A percentile compares a stretch with the other conserved stretches of the same genome.
These are phyloP conservation scores for Brachionus asplanchnoidis DNA, from an alignment of 1,140 invertebrate genomes.

Conservation along the genomic window DNA sequence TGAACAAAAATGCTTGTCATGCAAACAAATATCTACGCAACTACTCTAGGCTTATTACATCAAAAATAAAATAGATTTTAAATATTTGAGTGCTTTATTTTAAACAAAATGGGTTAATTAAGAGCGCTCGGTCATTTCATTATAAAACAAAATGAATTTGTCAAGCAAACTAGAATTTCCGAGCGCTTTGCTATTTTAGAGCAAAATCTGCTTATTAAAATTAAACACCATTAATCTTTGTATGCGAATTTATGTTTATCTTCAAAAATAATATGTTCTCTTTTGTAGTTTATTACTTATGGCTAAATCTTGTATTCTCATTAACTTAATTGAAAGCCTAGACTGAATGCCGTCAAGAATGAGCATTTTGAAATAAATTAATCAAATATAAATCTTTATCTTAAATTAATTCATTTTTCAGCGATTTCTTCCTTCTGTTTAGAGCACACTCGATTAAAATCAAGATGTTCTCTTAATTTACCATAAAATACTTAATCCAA, in stretches of 20 bases:
- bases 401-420: not conserved
- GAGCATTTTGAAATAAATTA: not conserved
- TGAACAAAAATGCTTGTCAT: not conserved
- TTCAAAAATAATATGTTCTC: not conserved
- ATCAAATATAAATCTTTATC: not conserved
- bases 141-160: not conserved
- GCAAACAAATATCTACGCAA: not conserved
- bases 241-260: not conserved
- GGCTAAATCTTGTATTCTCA: not conserved
- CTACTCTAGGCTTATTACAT: not conserved
- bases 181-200: not conserved
- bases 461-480: not conserved
- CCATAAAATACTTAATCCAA: not conserved
- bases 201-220: not conserved
- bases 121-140: not conserved
- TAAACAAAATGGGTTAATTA: not conserved
- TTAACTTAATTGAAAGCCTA: not conserved
- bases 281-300: not conserved
- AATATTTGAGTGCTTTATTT: not conserved
- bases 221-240: not conserved
- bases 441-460: not conserved
- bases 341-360: not conserved
- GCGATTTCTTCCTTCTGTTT: not conserved
- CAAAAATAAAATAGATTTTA: not conserved
- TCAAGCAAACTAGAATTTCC: not conserved